Percentiles rank a stretch among this genome's conserved stretches.
phyloP scores from a whole-genome alignment of 2,888 invertebrate species.

The Standfussiana lucernea region DNA sequence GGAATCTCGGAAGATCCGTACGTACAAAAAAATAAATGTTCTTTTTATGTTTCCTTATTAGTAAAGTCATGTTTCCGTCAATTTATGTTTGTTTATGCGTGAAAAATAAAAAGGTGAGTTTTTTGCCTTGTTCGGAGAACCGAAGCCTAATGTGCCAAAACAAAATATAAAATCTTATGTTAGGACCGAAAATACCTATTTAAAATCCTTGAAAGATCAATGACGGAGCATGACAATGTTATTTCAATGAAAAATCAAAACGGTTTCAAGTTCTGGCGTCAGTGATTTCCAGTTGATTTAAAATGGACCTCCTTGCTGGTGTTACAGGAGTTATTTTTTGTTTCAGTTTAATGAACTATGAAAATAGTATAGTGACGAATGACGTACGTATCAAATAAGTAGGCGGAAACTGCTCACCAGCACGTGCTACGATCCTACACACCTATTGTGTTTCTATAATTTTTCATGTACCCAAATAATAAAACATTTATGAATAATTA shows the following conservation, averaged over 20 bases:
- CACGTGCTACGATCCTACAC: slow-evolving; percentile 11
- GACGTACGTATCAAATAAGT: neutral
- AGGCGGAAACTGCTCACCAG: slow-evolving; percentile 22
- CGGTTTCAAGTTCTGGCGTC: neutral
- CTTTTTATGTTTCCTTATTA: slow-evolving; percentile 39
- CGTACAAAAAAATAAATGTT: slow-evolving; percentile 4
- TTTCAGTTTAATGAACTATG: slow-evolving; percentile 38
- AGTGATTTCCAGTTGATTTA: slow-evolving; percentile 7
- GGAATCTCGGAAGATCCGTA: slow-evolving; percentile 12
- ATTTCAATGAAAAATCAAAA: neutral
- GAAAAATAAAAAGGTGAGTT: slow-evolving; percentile 25
- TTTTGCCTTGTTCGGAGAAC: slow-evolving; percentile 29
- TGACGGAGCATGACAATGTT: neutral
- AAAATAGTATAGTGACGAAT: slow-evolving; percentile 16
- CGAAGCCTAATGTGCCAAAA: slow-evolving; percentile 20
- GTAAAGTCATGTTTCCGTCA: slow-evolving; percentile 31
- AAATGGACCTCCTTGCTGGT: neutral
- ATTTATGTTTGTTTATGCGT: slow-evolving; percentile 29
- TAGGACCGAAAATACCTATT: neutral
- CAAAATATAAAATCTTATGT: slow-evolving; percentile 1
- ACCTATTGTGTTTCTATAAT: slow-evolving; percentile 15
- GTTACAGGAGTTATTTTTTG: neutral
- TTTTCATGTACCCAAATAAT: slow-evolving; percentile 38
- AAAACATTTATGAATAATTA: slow-evolving; percentile 44
- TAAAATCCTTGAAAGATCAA: slow-evolving; percentile 15